Evolutionary conservation across 2,888 invertebrate species (phyloP).

Genomic region (Latrodectus elegans): DNA sequence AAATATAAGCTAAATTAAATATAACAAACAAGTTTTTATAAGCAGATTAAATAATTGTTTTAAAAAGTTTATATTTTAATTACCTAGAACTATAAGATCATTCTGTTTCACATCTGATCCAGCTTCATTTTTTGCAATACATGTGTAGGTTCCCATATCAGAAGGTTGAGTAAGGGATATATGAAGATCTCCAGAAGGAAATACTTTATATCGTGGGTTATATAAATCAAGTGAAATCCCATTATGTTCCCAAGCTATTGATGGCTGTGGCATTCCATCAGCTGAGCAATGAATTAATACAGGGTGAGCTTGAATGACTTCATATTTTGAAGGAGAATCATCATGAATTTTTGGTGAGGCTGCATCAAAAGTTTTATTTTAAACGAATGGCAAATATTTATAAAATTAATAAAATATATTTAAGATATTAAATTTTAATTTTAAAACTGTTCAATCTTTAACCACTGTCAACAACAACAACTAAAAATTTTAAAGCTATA

Average conservation of each 20-base stretch:
- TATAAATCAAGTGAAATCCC: slow-evolving; percentile 40
- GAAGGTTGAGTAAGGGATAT: slow-evolving; percentile 72
- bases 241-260: slow-evolving; percentile 63
- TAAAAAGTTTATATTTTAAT: slow-evolving; percentile 9
- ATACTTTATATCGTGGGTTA: slow-evolving; percentile 56
- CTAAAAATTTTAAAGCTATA: too few species aligned
- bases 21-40: too few species aligned
- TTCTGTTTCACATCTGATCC: slow-evolving; percentile 76
- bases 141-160: slow-evolving; percentile 77
- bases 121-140: slow-evolving; percentile 79
- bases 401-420: background rate
- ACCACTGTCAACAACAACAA: too few species aligned
- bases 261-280: slow-evolving; percentile 72
- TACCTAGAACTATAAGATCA: slow-evolving; percentile 68
- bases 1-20: too few species aligned
- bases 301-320: slow-evolving; percentile 73
- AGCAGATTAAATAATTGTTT: too few species aligned
- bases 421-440: too few species aligned
- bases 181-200: slow-evolving; percentile 51
- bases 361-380: slow-evolving; percentile 13
- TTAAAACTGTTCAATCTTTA: too few species aligned
- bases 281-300: slow-evolving; percentile 77
- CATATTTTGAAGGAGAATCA: slow-evolving; percentile 33
- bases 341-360: slow-evolving; percentile 43
- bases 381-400: background rate